Conservation (phyloP, 2,888 invertebrate genomes). For the Tachina fera region DNA sequence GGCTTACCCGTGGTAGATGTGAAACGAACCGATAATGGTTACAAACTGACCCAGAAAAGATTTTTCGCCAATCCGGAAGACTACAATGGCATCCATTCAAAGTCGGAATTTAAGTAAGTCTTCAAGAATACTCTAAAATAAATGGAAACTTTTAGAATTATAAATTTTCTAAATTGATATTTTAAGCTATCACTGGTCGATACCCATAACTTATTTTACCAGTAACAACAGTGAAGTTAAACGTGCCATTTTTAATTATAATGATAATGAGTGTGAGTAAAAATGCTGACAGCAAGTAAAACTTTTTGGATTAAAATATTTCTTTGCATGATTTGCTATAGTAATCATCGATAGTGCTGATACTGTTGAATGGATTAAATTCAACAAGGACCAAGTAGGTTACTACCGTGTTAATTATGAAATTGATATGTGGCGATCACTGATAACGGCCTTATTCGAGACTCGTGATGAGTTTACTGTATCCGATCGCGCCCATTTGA, state of each 20-base stretch:
- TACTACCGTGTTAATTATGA: conserved; percentile 95
- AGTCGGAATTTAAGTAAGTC: conserved; percentile 84
- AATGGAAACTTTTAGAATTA: not conserved
- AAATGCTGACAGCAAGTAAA: too few relatives aligned
- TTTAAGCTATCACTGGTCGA: conserved; percentile 91
- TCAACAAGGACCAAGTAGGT: conserved; percentile 93
- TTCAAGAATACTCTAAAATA: not conserved
- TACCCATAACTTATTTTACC: conserved; percentile 91
- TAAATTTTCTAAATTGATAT: conserved; percentile 26
- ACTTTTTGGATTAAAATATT: not conserved
- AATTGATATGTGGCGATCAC: conserved; percentile 86
- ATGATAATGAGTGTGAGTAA: conserved; percentile 78
- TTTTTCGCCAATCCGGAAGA: conserved; percentile 89
- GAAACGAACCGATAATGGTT: conserved; percentile 83
- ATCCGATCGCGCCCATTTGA: conserved; percentile 90
- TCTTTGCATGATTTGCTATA: conserved; percentile 41
- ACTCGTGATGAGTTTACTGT: conserved; percentile 83
- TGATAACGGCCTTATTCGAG: conserved; percentile 80
- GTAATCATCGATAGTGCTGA: conserved; percentile 83
- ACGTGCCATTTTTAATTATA: conserved; percentile 80
- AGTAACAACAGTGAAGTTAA: conserved; percentile 82
- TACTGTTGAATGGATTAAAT: conserved; percentile 88
- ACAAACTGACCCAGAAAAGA: conserved; percentile 88
- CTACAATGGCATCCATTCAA: conserved; percentile 83
- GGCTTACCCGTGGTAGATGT: conserved; percentile 92